phyloP scores from a whole-genome alignment of 64 coral and sea anemone species.

The Catalaphyllia jardinei region DNA sequence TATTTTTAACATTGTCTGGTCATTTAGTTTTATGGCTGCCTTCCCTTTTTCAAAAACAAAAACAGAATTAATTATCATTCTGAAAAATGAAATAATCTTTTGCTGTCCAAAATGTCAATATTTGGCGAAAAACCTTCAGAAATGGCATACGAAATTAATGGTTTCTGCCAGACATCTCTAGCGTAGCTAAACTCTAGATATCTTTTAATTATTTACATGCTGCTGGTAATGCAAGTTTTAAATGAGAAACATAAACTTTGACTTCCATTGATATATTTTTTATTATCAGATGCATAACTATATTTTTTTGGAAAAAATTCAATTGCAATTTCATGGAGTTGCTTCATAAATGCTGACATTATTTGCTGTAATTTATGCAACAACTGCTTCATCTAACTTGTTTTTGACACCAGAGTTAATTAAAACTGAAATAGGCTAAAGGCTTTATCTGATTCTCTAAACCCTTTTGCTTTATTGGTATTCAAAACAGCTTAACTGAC shows the following conservation, averaged over 20 bases:
- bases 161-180: not conserved
- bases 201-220: conserved; percentile 12
- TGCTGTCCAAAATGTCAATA: conserved; percentile 25
- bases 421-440: not conserved
- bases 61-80: not conserved
- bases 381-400: not conserved
- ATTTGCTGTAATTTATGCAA: not conserved
- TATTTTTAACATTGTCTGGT: not conserved
- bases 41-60: not conserved
- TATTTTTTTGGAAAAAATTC: conserved; percentile 5
- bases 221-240: conserved; percentile 13
- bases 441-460: not conserved
- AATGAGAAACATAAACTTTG: not conserved
- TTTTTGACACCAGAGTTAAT: not conserved
- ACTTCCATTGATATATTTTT: not conserved
- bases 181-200: not conserved
- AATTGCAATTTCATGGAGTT: conserved; percentile 1
- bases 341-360: not conserved
- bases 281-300: not conserved
- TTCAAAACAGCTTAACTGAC: not conserved
- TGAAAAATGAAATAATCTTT: conserved; percentile 12
- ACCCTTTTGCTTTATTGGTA: not conserved
- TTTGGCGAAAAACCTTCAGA: conserved; percentile 7
- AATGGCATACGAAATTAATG: not conserved
- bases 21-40: not conserved